These are phyloP conservation scores for Perca fluviatilis DNA, from an alignment of 2,113 vertebrate species.

Conservation along the genomic window DNA sequence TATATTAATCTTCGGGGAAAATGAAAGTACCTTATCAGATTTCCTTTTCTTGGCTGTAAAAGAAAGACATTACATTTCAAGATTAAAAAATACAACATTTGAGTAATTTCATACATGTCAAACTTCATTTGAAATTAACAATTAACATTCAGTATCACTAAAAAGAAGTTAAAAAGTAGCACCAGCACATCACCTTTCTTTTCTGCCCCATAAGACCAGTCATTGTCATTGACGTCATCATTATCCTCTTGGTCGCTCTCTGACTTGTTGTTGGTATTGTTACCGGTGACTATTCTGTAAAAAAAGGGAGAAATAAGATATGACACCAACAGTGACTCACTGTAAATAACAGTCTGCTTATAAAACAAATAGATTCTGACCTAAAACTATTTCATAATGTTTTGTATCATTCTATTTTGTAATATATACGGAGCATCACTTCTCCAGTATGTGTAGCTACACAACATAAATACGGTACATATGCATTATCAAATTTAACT, in stretches of 20 bases:
- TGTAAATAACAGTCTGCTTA: conserved; percentile 2
- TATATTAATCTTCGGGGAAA: conserved; percentile 6
- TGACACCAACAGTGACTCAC: conserved; percentile 36
- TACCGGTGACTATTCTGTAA: conserved; percentile 95
- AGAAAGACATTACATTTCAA: conserved; percentile 14
- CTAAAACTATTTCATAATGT: background rate
- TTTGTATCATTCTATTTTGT: background rate
- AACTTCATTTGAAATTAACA: background rate
- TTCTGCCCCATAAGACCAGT: conserved; percentile 98
- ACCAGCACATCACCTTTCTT: conserved; percentile 91
- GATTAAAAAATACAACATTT: background rate
- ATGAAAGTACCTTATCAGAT: conserved; percentile 91
- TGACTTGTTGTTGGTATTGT: conserved; percentile 98
- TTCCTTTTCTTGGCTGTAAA: conserved; percentile 96
- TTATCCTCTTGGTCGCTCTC: conserved; percentile 99
- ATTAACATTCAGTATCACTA: background rate
- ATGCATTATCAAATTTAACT: background rate
- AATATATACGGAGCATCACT: background rate
- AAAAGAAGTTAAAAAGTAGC: background rate
- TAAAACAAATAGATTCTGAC: conserved; percentile 1
- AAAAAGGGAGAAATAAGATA: background rate
- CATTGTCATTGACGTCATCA: conserved; percentile 97
- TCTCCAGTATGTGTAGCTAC: too few species aligned
- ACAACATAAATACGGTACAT: background rate
- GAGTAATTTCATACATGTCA: background rate